phyloP scores from a whole-genome alignment of 2,888 invertebrate genomes.

The Cerceris ruficornis region DNA sequence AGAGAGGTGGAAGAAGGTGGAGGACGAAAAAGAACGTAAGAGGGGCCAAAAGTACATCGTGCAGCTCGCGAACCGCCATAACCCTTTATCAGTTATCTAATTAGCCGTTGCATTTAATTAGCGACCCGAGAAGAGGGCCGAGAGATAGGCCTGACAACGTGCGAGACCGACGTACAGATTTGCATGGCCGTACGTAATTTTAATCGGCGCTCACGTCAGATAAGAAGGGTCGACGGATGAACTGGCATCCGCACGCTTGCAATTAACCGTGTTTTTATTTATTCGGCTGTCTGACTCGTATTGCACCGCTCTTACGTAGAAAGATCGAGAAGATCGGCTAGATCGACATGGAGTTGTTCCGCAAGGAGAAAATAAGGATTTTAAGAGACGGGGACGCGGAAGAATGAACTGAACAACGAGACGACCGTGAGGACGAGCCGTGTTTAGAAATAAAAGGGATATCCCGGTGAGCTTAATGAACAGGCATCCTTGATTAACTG shows the following conservation, averaged over 20 bases:
- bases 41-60: slow-evolving; percentile 51
- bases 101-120: slow-evolving; percentile 76
- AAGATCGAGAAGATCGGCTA: background rate
- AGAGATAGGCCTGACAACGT: slow-evolving; percentile 56
- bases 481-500: too few relatives aligned
- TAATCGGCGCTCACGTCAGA: slow-evolving; percentile 69
- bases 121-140: slow-evolving; percentile 59
- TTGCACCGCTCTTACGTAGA: slow-evolving; percentile 32
- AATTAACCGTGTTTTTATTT: slow-evolving; percentile 75
- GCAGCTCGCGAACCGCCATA: slow-evolving; percentile 58
- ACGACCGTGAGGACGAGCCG: too few relatives aligned
- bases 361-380: background rate
- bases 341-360: background rate
- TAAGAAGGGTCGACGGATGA: slow-evolving; percentile 72
- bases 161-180: slow-evolving; percentile 53
- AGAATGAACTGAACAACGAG: too few relatives aligned
- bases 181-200: slow-evolving; percentile 64
- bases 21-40: slow-evolving; percentile 6
- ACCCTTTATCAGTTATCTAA: slow-evolving; percentile 76
- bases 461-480: too few relatives aligned
- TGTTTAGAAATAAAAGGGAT: too few relatives aligned
- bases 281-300: slow-evolving; percentile 45
- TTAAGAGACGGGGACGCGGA: background rate
- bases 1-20: slow-evolving; percentile 5
- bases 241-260: slow-evolving; percentile 63